Evolutionary conservation across 2,797 vertebrate species (phyloP), one percentile per base, ranked within the genome.

Genomic region (Echeneis naucrates): DNA sequence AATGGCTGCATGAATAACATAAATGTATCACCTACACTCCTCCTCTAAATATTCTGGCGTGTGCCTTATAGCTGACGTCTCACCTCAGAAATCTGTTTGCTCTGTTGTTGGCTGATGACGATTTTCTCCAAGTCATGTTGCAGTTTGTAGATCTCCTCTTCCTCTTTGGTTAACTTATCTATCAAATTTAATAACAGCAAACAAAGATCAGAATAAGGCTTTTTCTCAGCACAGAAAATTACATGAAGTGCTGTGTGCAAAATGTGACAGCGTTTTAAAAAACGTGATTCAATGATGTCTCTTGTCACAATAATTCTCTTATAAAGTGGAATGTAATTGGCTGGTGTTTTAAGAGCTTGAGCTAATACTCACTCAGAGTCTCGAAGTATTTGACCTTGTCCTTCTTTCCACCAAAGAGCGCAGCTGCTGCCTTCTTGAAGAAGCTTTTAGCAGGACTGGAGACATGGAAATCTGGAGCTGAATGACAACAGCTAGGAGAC

Each of bases 381-480:
- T 99, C 97, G 0, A 97, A 97, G 87, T 97, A 98, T 95, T 97
- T 97, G 81, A 97, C 96, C 92, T 99, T 99, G 89, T 99, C 97
- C 84, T 96, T 96, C 92, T 95, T 98, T 61, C 98, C 97, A 38
- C 98, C 98, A 32, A 99, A 99, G 24, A 99, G 95, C 8, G 98
- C 98, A 32, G 98, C 98, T 8, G 97, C 98, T 12, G 98, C 98
- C 89, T 99, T 99, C 91, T 97, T 98, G 88, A 99, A 99, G 90
- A 99, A 99, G 87, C 96, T 99, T 92, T 98, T 99, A 58, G 98
- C 97, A 8, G 98, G 98, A 86, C 98, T 99, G 55, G 98, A 97
- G 80, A 98, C 85, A 64, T 99, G 98, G 88, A 99, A 99, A 81
- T 99, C 98, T 62, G 98, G 98, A 72, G 97, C 92, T 0, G 96